Evolutionary conservation across 2,113 vertebrate species (phyloP).

Genomic region (Lepisosteus oculatus): DNA sequence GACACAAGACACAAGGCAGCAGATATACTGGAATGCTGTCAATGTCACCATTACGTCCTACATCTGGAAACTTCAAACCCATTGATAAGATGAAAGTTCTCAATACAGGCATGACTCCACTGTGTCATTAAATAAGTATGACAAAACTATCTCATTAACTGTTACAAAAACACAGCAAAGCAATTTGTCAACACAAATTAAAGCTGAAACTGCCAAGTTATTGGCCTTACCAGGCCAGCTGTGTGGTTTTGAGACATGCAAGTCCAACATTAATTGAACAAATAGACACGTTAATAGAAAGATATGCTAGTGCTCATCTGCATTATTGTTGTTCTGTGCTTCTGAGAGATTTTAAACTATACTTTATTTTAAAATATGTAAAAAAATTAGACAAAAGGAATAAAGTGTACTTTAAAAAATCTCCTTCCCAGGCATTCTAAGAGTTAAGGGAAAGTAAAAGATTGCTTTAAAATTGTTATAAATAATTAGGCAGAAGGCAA

Average conservation of each 20-base stretch:
- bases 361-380: too few relatives aligned
- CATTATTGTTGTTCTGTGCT: too few relatives aligned
- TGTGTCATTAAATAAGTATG: conserved; percentile 32
- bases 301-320: too few relatives aligned
- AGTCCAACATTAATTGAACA: too few relatives aligned
- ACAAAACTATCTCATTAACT: conserved; percentile 32
- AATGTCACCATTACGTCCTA: conserved; percentile 30
- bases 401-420: too few relatives aligned
- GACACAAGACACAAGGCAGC: conserved; percentile 3
- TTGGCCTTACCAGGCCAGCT: not conserved
- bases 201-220: not conserved
- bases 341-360: too few relatives aligned
- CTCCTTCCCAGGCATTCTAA: too few relatives aligned
- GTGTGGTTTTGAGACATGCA: not conserved
- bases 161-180: conserved; percentile 28
- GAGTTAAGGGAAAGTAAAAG: too few relatives aligned
- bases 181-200: conserved; percentile 18
- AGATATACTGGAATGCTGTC: conserved; percentile 30
- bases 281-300: too few relatives aligned
- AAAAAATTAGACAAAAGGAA: too few relatives aligned
- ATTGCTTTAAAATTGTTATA: too few relatives aligned
- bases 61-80: conserved; percentile 33
- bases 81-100: conserved; percentile 33
- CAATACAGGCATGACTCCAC: conserved; percentile 12
- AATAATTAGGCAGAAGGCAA: too few relatives aligned